Evolutionary conservation across 2,797 vertebrate species (phyloP).

Genomic region (Acanthurus leucopareius): DNA sequence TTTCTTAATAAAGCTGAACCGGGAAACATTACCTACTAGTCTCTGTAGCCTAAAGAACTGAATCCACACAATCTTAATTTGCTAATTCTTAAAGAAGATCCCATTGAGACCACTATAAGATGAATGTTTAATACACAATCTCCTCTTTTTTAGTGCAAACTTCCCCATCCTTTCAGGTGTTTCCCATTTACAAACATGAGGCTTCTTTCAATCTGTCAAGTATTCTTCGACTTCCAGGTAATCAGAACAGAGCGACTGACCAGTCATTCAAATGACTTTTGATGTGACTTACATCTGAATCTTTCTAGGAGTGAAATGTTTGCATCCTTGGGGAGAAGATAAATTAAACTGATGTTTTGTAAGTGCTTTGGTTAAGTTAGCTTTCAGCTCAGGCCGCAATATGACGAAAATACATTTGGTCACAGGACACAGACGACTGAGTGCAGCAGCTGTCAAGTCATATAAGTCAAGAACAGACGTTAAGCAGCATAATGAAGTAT

Average conservation of each 20-base stretch:
- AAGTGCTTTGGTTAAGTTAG: neutral
- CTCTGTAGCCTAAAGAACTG: conserved; percentile 19
- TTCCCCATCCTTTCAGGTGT: too few species aligned
- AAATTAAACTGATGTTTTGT: neutral
- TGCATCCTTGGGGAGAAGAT: neutral
- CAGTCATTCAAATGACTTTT: neutral
- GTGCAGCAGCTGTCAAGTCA: neutral
- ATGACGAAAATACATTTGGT: neutral
- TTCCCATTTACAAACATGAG: neutral
- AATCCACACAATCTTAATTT: conserved; percentile 32
- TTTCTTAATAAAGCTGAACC: conserved; percentile 19
- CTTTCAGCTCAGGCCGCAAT: too few species aligned
- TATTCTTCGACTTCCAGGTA: neutral
- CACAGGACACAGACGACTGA: too few species aligned
- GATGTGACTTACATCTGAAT: neutral
- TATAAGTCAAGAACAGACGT: neutral
- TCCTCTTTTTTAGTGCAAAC: neutral
- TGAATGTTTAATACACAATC: neutral
- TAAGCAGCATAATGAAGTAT: neutral
- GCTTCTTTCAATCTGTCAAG: neutral
- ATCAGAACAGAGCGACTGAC: neutral
- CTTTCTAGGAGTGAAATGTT: neutral
- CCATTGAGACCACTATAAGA: neutral
- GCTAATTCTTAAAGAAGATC: conserved; percentile 26
- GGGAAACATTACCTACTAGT: conserved; percentile 19